A percentile compares a stretch with the other conserved stretches of the same genome.
Evolutionary conservation across 2,888 invertebrate genomes (phyloP).

Genomic region (Brachypterus glaber): DNA sequence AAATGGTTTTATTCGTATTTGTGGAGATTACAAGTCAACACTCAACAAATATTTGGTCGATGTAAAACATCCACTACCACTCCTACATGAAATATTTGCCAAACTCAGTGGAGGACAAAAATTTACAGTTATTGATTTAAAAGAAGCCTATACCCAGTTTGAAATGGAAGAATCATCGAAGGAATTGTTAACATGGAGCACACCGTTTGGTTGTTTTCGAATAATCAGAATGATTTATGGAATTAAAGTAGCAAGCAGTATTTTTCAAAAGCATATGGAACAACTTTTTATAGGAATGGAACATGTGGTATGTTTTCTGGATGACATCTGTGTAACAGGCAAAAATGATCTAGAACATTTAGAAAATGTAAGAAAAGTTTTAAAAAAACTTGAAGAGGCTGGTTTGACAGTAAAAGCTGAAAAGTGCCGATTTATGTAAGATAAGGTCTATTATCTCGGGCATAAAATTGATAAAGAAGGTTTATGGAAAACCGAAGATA

Average conservation of each 20-base stretch:
- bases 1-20: neutral
- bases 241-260: neutral
- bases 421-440: neutral
- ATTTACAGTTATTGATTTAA: neutral
- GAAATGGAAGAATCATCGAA: neutral
- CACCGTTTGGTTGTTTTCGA: too few species aligned
- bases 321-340: neutral
- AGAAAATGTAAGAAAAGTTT: neutral
- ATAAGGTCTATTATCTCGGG: neutral
- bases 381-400: neutral
- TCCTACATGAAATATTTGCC: neutral
- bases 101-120: neutral
- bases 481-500: neutral
- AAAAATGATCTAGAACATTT: neutral
- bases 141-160: conserved; percentile 1
- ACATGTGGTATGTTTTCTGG: neutral
- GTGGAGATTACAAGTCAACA: conserved; percentile 1
- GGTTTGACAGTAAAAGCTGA: neutral
- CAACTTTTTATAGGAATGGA: neutral
- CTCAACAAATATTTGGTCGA: neutral
- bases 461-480: neutral
- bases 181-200: neutral
- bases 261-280: neutral
- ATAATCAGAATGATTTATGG: neutral
- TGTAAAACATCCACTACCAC: neutral